Conservation (phyloP, 2,797 vertebrate genomes). For the Amblyopsis hoosieri region DNA sequence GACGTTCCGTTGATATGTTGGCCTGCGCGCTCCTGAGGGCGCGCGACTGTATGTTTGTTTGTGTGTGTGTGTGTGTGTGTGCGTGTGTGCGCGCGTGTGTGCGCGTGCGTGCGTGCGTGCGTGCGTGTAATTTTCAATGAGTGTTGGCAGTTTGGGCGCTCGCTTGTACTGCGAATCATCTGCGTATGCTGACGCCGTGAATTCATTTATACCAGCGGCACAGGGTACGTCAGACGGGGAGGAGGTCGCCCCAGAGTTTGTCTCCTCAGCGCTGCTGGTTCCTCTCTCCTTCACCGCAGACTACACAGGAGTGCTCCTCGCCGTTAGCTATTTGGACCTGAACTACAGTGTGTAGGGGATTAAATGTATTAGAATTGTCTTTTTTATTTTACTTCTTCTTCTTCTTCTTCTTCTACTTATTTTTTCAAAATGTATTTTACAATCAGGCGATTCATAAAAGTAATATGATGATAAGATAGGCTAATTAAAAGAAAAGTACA, state of each 20-base stretch:
- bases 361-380: neutral
- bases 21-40: constrained; percentile 12
- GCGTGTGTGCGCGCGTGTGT: constrained; percentile 12
- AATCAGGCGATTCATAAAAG: neutral
- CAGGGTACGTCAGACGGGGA: constrained; percentile 78
- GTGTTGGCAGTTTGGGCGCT: constrained; percentile 68
- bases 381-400: constrained; percentile 3
- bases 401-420: neutral
- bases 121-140: constrained; percentile 46
- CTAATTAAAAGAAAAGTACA: too few species aligned
- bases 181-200: constrained; percentile 76
- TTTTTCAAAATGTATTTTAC: neutral
- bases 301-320: constrained; percentile 22
- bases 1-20: constrained; percentile 47
- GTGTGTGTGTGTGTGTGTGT: constrained; percentile 10
- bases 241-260: constrained; percentile 70
- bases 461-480: too few species aligned
- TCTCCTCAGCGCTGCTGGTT: constrained; percentile 42
- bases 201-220: constrained; percentile 80
- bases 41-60: constrained; percentile 16
- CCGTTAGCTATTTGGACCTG: constrained; percentile 16
- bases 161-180: constrained; percentile 72
- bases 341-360: neutral
- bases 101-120: constrained; percentile 18
- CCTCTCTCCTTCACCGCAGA: constrained; percentile 53